These are phyloP conservation scores for Hirudo medicinalis DNA, from an alignment of 1,140 invertebrate species.

Conservation along the genomic window DNA sequence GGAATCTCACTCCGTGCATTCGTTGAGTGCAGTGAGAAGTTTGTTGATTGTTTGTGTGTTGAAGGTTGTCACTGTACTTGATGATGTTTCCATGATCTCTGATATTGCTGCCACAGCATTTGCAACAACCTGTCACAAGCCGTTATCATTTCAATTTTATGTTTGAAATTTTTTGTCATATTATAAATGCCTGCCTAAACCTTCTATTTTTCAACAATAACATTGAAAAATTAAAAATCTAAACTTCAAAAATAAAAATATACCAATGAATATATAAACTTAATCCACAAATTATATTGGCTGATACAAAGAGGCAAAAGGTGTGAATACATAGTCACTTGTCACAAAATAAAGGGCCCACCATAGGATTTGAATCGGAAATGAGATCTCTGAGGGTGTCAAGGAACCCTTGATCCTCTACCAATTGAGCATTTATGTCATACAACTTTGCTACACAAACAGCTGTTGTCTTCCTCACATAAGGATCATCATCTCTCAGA, in stretches of 20 bases:
- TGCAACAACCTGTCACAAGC: constrained; percentile 65
- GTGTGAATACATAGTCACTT: no score
- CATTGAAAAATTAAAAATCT: no score
- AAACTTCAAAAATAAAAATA: no score
- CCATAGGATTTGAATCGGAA: constrained; percentile 99
- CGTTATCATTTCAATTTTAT: no score
- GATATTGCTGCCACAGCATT: constrained; percentile 96
- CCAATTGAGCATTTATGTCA: constrained; percentile 92
- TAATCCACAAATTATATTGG: no score
- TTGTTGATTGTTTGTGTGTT: constrained; percentile 96
- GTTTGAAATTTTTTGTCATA: no score
- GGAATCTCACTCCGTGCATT: constrained; percentile 78
- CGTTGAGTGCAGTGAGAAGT: constrained; percentile 89
- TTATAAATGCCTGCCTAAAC: no score
- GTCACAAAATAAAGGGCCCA: constrained; percentile 33
- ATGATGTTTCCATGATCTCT: constrained; percentile 93
- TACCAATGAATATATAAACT: no score
- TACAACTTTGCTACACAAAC: constrained; percentile 98
- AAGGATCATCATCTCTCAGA: constrained; percentile 90
- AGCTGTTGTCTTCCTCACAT: constrained; percentile 96
- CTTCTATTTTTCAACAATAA: no score
- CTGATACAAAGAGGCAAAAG: no score
- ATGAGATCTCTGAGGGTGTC: constrained; percentile 90
- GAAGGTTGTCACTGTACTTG: constrained; percentile 85
- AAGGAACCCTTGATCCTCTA: constrained; percentile 94